phyloP scores from a whole-genome alignment of 35 echinoderm and acorn worm species.

The Strongylocentrotus purpuratus region DNA sequence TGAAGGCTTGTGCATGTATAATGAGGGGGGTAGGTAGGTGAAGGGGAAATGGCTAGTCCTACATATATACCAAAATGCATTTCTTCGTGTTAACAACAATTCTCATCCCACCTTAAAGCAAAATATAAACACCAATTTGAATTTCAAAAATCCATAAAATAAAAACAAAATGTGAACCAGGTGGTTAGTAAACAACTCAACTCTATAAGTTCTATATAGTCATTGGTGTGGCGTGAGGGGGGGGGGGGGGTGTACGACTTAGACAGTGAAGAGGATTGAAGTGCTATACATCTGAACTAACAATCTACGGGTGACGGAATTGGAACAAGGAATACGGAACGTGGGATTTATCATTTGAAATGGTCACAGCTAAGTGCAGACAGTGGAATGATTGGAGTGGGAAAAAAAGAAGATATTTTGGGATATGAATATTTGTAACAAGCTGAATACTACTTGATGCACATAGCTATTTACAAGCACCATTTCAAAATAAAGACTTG shows the following conservation, averaged over 20 bases:
- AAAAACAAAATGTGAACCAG: background rate
- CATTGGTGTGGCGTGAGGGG: background rate
- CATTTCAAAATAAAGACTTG: constrained; percentile 36
- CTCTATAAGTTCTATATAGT: background rate
- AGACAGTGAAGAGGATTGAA: background rate
- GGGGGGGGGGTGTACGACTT: background rate
- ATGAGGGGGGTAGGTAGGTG: background rate
- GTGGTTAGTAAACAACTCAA: background rate
- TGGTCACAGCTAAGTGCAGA: background rate
- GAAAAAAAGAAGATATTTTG: background rate
- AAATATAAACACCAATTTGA: background rate
- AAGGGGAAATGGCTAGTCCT: background rate
- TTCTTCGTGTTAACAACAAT: background rate
- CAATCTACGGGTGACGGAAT: background rate
- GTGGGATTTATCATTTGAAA: background rate
- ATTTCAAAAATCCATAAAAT: background rate
- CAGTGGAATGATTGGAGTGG: background rate
- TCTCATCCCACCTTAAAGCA: background rate
- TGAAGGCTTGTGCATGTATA: background rate
- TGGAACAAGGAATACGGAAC: background rate
- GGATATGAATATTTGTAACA: background rate
- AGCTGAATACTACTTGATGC: background rate
- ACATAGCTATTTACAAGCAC: constrained; percentile 34
- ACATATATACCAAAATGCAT: background rate
- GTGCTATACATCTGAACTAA: background rate